Conservation (phyloP, 2,113 vertebrate species). For the Toxotes jaculatrix region DNA sequence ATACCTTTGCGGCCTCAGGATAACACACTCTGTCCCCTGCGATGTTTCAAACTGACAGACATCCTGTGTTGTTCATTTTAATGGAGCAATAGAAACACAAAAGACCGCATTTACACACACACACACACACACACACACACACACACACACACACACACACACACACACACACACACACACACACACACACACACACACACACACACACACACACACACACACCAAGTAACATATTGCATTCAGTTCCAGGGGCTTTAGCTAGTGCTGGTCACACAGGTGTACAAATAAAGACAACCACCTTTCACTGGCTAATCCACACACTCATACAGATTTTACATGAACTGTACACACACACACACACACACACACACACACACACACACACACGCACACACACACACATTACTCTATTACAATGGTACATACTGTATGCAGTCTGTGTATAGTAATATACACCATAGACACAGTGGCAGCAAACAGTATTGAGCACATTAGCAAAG, state of each 20-base stretch:
- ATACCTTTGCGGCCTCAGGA: constrained; percentile 57
- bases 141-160: constrained; percentile 15
- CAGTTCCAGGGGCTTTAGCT: constrained; percentile 33
- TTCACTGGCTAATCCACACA: constrained; percentile 8
- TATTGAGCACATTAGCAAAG: no score
- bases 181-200: constrained; percentile 10
- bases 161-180: constrained; percentile 12
- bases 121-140: not conserved
- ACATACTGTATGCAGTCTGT: no score
- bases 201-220: not conserved
- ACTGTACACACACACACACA: no score
- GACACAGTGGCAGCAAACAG: no score
- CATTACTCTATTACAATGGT: no score
- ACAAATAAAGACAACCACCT: constrained; percentile 25
- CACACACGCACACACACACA: no score
- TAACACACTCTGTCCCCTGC: constrained; percentile 66
- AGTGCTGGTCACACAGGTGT: constrained; percentile 42
- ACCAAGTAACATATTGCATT: constrained; percentile 10
- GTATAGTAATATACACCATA: no score
- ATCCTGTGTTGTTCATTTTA: constrained; percentile 70
- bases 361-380: no score
- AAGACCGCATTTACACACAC: constrained; percentile 46
- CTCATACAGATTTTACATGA: no score
- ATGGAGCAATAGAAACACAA: constrained; percentile 67
- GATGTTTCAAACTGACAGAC: constrained; percentile 71